Conservation (phyloP, 2,113 vertebrate genomes). For the Pluvialis apricaria region DNA sequence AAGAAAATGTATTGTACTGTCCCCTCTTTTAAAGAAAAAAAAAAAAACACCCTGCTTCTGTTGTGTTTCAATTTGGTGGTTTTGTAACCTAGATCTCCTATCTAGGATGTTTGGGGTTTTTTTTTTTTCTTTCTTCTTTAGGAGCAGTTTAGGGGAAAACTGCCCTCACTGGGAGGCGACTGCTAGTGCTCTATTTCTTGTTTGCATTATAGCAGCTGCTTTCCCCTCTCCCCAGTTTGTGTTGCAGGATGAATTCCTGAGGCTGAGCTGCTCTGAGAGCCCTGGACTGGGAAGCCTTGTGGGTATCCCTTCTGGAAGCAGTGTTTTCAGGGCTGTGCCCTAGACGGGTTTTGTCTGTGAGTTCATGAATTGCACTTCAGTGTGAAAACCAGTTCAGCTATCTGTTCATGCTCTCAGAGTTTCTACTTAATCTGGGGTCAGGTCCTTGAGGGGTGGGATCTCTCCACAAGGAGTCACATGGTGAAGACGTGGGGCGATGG, state of each 20-base stretch:
- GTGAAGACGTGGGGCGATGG: background rate
- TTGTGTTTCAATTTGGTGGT: background rate
- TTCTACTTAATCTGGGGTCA: background rate
- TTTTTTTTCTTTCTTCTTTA: background rate
- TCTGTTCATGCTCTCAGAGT: background rate
- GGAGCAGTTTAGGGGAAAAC: background rate
- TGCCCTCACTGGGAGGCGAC: background rate
- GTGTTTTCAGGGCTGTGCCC: background rate
- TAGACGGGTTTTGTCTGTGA: background rate
- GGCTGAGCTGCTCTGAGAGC: background rate
- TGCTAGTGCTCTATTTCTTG: background rate
- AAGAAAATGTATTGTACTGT: background rate
- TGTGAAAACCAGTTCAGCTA: background rate
- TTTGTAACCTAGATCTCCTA: background rate
- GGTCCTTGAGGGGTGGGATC: too few relatives aligned
- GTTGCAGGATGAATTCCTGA: background rate
- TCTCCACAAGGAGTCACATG: background rate
- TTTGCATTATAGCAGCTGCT: background rate
- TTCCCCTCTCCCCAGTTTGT: background rate
- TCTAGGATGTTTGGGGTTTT: background rate
- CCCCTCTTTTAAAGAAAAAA: background rate
- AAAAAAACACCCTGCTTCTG: too few relatives aligned
- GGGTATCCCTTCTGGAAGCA: background rate
- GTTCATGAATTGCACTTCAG: accelerated
- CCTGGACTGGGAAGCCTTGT: background rate